Conservation (phyloP, 1,140 invertebrate genomes). For the Drosophila setifemur region DNA sequence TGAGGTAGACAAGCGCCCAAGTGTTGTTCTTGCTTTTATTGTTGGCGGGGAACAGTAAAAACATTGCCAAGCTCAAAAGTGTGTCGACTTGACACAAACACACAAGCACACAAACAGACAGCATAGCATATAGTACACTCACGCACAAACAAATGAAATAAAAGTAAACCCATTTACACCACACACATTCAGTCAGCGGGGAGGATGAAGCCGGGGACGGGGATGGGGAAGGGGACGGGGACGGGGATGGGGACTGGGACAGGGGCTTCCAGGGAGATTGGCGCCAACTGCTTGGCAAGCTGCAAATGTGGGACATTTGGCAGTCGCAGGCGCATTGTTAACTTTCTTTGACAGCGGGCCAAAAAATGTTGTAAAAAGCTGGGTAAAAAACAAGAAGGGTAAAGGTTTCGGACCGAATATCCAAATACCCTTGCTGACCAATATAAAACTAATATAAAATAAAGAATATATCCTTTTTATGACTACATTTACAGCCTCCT, state of each 20-base stretch:
- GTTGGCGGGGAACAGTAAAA: constrained; percentile 50
- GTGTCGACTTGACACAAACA: constrained; percentile 70
- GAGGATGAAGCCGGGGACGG: background rate
- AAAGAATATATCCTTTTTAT: too few species aligned
- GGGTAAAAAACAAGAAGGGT: background rate
- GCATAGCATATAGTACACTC: constrained; percentile 14
- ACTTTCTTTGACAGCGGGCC: constrained; percentile 77
- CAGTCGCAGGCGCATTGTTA: constrained; percentile 73
- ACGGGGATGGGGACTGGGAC: background rate
- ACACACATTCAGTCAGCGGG: constrained; percentile 35
- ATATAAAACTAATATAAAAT: too few species aligned
- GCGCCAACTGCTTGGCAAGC: constrained; percentile 64
- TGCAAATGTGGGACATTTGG: constrained; percentile 76
- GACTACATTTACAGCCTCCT: too few species aligned
- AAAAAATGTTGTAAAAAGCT: constrained; percentile 33
- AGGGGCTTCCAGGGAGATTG: constrained; percentile 12
- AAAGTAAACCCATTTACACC: constrained; percentile 80
- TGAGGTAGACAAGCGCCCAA: constrained; percentile 32
- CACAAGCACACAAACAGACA: constrained; percentile 4
- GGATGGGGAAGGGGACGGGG: background rate
- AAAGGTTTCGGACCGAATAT: too few species aligned
- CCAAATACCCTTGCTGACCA: too few species aligned
- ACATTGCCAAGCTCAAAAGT: constrained; percentile 69
- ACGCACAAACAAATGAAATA: constrained; percentile 74
- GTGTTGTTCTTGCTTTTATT: constrained; percentile 27